phyloP scores from a whole-genome alignment of 2,797 vertebrate species.

The Spondyliosoma cantharus region DNA sequence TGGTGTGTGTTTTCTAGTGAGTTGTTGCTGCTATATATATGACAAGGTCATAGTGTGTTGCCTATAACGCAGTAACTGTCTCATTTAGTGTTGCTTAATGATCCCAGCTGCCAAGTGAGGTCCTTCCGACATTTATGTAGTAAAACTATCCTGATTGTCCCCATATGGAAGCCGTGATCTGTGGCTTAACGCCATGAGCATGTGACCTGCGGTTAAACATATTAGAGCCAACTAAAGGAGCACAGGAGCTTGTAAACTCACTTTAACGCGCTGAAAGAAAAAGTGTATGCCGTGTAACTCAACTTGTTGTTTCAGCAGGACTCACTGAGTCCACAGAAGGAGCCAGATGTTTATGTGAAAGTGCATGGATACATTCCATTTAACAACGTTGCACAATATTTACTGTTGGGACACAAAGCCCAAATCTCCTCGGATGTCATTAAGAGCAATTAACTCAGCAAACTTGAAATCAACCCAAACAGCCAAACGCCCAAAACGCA shows the following conservation, averaged over 20 bases:
- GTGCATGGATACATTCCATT: conserved; percentile 41
- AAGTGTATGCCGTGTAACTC: neutral
- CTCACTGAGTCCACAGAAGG: conserved; percentile 20
- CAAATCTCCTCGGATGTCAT: conserved; percentile 51
- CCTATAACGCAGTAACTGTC: conserved; percentile 22
- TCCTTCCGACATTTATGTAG: conserved; percentile 57
- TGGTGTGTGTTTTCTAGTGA: neutral
- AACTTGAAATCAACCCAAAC: conserved; percentile 42
- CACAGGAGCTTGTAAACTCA: conserved; percentile 20
- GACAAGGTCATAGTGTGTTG: conserved; percentile 1
- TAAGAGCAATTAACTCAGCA: conserved; percentile 56
- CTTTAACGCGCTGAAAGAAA: neutral
- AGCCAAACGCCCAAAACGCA: conserved; percentile 46
- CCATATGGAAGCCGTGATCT: conserved; percentile 68
- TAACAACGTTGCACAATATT: conserved; percentile 60
- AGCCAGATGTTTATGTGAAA: conserved; percentile 58
- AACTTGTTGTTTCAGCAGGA: conserved; percentile 39
- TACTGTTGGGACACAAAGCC: conserved; percentile 38
- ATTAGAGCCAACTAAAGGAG: conserved; percentile 10
- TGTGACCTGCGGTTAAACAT: conserved; percentile 51
- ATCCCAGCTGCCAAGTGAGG: conserved; percentile 39
- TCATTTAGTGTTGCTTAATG: conserved; percentile 51
- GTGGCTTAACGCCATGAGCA: conserved; percentile 40
- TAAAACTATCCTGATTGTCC: conserved; percentile 69
- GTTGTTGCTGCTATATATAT: conserved; percentile 21